Base-by-base conservation (phyloP, 2,113 vertebrate genomes). In the Sula dactylatra region DNA sequence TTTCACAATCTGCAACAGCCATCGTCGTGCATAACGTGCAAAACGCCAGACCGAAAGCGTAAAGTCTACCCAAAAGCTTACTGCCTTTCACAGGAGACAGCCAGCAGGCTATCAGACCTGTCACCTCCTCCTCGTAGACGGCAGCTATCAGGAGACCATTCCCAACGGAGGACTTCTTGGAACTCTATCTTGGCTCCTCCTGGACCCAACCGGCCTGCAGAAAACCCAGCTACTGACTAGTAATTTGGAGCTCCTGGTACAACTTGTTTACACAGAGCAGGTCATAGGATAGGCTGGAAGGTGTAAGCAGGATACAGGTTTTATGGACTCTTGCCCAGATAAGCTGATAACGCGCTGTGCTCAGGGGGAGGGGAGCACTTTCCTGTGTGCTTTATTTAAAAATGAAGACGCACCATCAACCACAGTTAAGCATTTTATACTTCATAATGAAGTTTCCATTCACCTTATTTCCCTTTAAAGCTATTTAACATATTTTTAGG, bases 311-410 rank as follows among this genome's bases (percentile, higher is more conserved):
- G 94, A 96, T 93, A 93, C 4, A 89, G 91, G 72, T 94, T 96
- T 96, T 95, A 95, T 93, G 78, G 94, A 96, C 96, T 97, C 88
- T 95, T 97, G 94, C 95, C 96, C 94, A 93, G 95, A 94, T 97
- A 95, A 97, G 96, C 94, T 72, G 96, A 95, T 97, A 95, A 94
- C 13, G 11, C 49, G n/a, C 42, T 1, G 29, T 4, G 47, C 70
- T 73, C 31, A 20, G 55, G 83, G 88, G 83, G 80, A 86, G 62
- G 86, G 93, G 88, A 93, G 69, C 87, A 59, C 83, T 91, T 94
- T 67, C 82, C 49, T 36, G 73, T 20, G 36, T 69, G 20, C 44
- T 32, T 61, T 62, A 85, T 70, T 95, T 52, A 77, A 92, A 92
- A 88, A 64, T 1, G 21, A 92, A 91, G 86, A 82, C 5, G 36